Base-by-base conservation (phyloP, 2,113 vertebrate genomes). In the Myxocyprinus asiaticus region DNA sequence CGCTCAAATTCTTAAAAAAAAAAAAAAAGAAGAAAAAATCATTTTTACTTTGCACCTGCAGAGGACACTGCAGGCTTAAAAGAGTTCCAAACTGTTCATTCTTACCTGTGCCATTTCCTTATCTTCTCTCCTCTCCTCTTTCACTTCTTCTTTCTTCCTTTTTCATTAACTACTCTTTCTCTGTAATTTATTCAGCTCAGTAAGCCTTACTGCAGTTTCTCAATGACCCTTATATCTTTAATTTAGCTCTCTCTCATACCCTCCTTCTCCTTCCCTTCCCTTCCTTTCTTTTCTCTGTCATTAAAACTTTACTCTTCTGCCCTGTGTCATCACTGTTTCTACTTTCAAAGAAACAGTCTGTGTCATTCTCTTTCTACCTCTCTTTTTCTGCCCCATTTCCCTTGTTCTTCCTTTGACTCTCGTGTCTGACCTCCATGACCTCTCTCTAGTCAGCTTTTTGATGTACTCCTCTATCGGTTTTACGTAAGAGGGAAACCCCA, bases 261-360 rank as follows among this genome's bases (percentile, higher is more conserved):
- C 42, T 66, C 78, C 42, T 56, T 15, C 0, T 3, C 42, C 77
- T 56, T 68, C 17, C 10, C 7, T 45, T 64, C 48, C 17, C 77
- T 47, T 58, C 51, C 53, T 9, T n/a, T 65, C 77, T 43, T 66
- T 17, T 43, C 14, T 51, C 74, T 53, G 62, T 65, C 74, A 76
- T 76, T 76, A 65, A 76, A 76, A 76, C 74, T 66, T 76, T 65
- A 65, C 74, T 76, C 73, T 55, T 45, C 50, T 64, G 74, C 62
- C 73, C 73, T 6, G 9, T 76, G 61, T 76, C 73, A 65, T 65
- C 48, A 51, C 6, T 2, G 14, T 15, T 53, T 76, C 12, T n/a
- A 10, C 74, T 62, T 76, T 76, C 48, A 76, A 76, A 76, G 74
- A 4, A 63, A 17, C 14, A 7, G 3, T 43, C 48, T 65, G 61